Conservation (phyloP, 2,113 vertebrate genomes). For the Silurus asotus region DNA sequence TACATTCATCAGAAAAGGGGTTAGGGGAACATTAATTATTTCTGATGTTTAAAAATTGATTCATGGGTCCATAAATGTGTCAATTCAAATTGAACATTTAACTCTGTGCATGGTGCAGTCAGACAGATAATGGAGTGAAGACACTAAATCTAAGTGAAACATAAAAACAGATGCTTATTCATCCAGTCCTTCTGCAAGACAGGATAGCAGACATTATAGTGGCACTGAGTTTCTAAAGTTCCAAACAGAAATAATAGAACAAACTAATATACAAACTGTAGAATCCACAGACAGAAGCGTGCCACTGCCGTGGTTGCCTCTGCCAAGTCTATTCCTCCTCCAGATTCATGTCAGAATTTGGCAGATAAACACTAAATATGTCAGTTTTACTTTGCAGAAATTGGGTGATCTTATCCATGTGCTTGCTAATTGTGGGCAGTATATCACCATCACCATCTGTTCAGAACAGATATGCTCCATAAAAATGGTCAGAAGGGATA, state of each 20-base stretch:
- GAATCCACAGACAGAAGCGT: slow-evolving; percentile 64
- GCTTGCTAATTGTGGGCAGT: slow-evolving; percentile 75
- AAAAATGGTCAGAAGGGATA: slow-evolving; percentile 67
- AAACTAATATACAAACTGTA: slow-evolving; percentile 45
- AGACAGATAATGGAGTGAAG: slow-evolving; percentile 32
- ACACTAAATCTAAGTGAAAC: slow-evolving; percentile 35
- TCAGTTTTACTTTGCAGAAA: slow-evolving; percentile 76
- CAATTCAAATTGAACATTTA: slow-evolving; percentile 36
- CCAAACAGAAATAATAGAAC: slow-evolving; percentile 16
- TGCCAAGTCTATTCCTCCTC: slow-evolving; percentile 68
- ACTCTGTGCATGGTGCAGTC: slow-evolving; percentile 17
- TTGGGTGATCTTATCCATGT: slow-evolving; percentile 75
- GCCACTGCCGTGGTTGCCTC: slow-evolving; percentile 49
- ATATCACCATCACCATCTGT: slow-evolving; percentile 76
- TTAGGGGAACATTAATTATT: slow-evolving; percentile 26
- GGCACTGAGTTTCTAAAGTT: background rate
- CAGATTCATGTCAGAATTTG: slow-evolving; percentile 77
- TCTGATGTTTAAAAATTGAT: slow-evolving; percentile 39
- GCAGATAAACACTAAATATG: slow-evolving; percentile 75
- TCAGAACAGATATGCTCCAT: slow-evolving; percentile 71
- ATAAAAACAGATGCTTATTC: slow-evolving; percentile 28
- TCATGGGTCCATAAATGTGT: slow-evolving; percentile 35
- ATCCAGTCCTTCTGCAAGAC: slow-evolving; percentile 6
- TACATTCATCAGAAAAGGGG: background rate
- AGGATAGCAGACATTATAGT: slow-evolving; percentile 16